Percentiles rank a stretch among this genome's conserved stretches.
Evolutionary conservation across 2,797 vertebrate species (phyloP).

Genomic region (Sebastes taczanowskii): DNA sequence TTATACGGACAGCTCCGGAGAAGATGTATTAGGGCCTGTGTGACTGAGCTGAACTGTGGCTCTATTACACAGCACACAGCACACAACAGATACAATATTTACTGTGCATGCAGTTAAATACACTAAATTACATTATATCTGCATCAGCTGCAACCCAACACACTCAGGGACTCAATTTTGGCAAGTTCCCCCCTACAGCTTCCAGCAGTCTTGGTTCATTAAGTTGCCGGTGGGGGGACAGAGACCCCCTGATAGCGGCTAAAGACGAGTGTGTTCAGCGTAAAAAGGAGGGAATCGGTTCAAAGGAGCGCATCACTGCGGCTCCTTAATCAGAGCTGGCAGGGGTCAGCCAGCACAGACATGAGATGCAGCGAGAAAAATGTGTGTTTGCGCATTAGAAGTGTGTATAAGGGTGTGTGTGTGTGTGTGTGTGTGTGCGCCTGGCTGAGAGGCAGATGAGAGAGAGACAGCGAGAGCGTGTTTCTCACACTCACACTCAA

Average conservation of each 20-base stretch:
- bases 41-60: slow-evolving; percentile 10
- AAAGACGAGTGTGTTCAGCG: slow-evolving; percentile 90
- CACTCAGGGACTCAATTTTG: slow-evolving; percentile 43
- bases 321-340: slow-evolving; percentile 94
- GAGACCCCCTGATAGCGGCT: slow-evolving; percentile 88
- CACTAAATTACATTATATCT: slow-evolving; percentile 33
- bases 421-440: slow-evolving; percentile 27
- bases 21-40: slow-evolving; percentile 43
- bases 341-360: slow-evolving; percentile 89
- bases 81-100: slow-evolving; percentile 28
- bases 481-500: slow-evolving; percentile 92
- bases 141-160: slow-evolving; percentile 13
- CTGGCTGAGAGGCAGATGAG: slow-evolving; percentile 74
- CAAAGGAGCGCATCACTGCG: slow-evolving; percentile 94
- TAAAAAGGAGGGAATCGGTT: slow-evolving; percentile 89
- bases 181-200: slow-evolving; percentile 52
- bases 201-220: slow-evolving; percentile 74
- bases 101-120: slow-evolving; percentile 37
- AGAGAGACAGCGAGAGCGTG: slow-evolving; percentile 87
- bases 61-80: slow-evolving; percentile 4
- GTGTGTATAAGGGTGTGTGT: slow-evolving; percentile 35
- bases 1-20: slow-evolving; percentile 56
- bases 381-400: slow-evolving; percentile 31
- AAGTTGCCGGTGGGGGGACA: slow-evolving; percentile 77
- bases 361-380: slow-evolving; percentile 62